phyloP scores from a whole-genome alignment of 2,113 vertebrate genomes.

The Chionodraco myersi region DNA sequence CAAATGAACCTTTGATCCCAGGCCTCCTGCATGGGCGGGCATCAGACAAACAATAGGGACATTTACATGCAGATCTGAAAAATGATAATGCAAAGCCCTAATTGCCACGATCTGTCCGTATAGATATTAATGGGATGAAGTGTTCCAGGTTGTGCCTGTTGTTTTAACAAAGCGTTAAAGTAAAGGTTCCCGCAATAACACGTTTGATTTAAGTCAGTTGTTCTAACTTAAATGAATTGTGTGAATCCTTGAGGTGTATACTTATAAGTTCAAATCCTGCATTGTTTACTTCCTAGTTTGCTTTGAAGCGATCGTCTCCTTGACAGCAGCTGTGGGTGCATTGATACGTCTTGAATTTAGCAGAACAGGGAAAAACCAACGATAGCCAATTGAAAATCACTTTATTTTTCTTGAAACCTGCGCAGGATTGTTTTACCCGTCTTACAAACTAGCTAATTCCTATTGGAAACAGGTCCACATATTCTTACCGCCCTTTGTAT shows the following conservation, averaged over 20 bases:
- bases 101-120: not conserved
- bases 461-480: not conserved
- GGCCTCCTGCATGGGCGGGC: slow-evolving; percentile 33
- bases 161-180: not conserved
- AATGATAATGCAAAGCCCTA: slow-evolving; percentile 17
- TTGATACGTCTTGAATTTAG: not conserved
- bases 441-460: not conserved
- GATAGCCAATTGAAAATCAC: not conserved
- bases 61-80: slow-evolving; percentile 60
- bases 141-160: not conserved
- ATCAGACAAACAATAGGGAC: slow-evolving; percentile 42
- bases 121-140: not conserved
- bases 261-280: not conserved
- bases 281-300: not conserved
- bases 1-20: slow-evolving; percentile 80
- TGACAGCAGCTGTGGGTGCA: too few relatives aligned
- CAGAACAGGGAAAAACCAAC: not conserved
- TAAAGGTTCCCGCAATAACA: not conserved
- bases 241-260: not conserved
- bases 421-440: too few relatives aligned
- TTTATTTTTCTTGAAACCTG: not conserved
- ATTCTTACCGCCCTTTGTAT: not conserved
- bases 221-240: not conserved
- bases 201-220: not conserved
- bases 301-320: not conserved